Conservation (phyloP, 2,113 vertebrate species). For the Semnopithecus entellus region DNA sequence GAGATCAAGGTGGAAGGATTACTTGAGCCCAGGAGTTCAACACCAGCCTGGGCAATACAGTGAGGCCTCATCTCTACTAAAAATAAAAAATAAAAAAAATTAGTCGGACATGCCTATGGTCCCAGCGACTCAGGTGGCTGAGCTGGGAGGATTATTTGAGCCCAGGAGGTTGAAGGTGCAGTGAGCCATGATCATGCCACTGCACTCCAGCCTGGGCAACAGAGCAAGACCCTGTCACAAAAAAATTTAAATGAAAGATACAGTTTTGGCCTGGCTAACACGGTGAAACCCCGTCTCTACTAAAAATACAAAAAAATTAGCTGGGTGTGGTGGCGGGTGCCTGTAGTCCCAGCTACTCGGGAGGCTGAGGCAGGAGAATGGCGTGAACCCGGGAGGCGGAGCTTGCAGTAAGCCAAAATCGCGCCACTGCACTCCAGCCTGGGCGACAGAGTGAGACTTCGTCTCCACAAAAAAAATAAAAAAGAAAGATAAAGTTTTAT, state of each 20-base stretch:
- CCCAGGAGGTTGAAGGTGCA: not conserved
- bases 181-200: not conserved
- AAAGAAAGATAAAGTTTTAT: not conserved
- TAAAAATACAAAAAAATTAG: no score
- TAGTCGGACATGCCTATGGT: not conserved
- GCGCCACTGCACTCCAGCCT: no score
- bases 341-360: no score
- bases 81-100: not conserved
- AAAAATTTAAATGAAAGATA: not conserved
- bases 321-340: no score
- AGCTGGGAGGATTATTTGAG: not conserved
- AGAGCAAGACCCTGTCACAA: not conserved
- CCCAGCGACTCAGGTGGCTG: not conserved
- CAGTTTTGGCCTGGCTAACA: not conserved
- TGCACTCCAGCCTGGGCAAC: not conserved
- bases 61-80: not conserved
- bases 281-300: no score
- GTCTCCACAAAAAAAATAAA: no score
- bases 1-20: not conserved
- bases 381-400: no score
- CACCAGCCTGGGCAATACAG: not conserved
- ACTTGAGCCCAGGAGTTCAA: not conserved
- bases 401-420: no score
- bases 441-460: no score
- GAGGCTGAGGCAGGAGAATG: no score